These are phyloP conservation scores for Smutsia temminckii DNA, from an alignment of 2,797 vertebrate species.

Conservation along the genomic window DNA sequence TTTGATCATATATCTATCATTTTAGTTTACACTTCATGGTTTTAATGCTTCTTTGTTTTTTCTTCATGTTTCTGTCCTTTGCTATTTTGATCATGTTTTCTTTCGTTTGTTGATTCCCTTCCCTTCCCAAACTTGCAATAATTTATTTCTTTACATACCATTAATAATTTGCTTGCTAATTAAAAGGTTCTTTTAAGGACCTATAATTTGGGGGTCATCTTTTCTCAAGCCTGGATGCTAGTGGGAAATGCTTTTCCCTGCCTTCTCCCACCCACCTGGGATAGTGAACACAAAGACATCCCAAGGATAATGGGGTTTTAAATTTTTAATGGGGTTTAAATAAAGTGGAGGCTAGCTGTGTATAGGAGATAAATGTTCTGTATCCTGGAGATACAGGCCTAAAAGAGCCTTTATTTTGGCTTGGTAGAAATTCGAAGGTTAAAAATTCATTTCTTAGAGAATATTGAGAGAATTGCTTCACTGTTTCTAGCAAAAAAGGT, in stretches of 20 bases:
- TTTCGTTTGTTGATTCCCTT: no score
- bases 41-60: not conserved
- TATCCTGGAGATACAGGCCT: not conserved
- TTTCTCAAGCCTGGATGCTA: not conserved
- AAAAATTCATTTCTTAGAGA: not conserved
- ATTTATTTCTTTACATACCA: not conserved
- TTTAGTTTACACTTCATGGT: not conserved
- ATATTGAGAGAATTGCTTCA: not conserved
- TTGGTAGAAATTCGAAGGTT: not conserved
- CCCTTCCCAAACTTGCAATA: not conserved
- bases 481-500: not conserved
- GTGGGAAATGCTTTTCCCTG: not conserved
- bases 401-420: not conserved
- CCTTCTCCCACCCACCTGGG: not conserved
- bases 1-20: not conserved
- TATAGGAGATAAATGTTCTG: not conserved
- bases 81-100: not conserved
- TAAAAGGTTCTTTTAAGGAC: not conserved
- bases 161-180: not conserved
- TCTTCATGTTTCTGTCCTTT: not conserved
- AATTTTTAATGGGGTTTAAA: not conserved
- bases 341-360: not conserved
- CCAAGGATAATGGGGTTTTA: constrained; percentile 1
- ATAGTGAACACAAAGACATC: not conserved
- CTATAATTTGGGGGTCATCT: not conserved